Evolutionary conservation across 2,797 vertebrate genomes (phyloP), one percentile per base, ranked within the genome.

Genomic region (Margarornis squamiger): DNA sequence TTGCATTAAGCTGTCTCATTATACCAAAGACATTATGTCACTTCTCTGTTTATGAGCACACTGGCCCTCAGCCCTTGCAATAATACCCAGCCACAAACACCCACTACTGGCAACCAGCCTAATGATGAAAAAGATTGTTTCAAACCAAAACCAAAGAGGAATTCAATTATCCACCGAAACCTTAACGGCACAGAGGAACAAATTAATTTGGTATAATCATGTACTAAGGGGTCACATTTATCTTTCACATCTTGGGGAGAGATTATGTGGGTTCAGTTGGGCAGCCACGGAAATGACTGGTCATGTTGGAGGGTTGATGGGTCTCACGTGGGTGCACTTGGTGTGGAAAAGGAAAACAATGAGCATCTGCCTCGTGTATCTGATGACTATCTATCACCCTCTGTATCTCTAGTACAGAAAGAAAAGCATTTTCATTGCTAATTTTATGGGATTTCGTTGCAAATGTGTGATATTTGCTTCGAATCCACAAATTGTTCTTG

Each of bases 21-120:
- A 94, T 93, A 91, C 67, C 72, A 97, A 97, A 97, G 79, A 87
- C 88, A 88, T 76, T 67, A 93, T 96, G 87, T 82, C 90, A 91
- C 86, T 89, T 90, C 74, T 94, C 91, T 95, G 81, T 95, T 97
- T 96, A 95, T 93, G 92, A 93, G 77, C 87, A 52, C 57, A 4
- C 71, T 92, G 91, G 85, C 87, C 96, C 89, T 91, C 90, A 73
- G 83, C 58, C 88, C 65, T 71, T 78, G 55, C 79, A 95, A 91
- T 90, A 96, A 94, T 83, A 92, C 57, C 85, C 52, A 14, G 79
- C 93, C 93, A 95, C 43, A 94, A 76, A 90, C 63, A 96, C 92
- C 85, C 90, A 85, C 79, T 96, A 90, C 95, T 97, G 94, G 90
- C 93, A 95, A 87, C 45, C 62, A 74, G 79, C 85, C 92, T 95